Evolutionary conservation across 2,113 vertebrate genomes (phyloP), one percentile per base, ranked within the genome.

Genomic region (Cryptomyrus ogoouensis): DNA sequence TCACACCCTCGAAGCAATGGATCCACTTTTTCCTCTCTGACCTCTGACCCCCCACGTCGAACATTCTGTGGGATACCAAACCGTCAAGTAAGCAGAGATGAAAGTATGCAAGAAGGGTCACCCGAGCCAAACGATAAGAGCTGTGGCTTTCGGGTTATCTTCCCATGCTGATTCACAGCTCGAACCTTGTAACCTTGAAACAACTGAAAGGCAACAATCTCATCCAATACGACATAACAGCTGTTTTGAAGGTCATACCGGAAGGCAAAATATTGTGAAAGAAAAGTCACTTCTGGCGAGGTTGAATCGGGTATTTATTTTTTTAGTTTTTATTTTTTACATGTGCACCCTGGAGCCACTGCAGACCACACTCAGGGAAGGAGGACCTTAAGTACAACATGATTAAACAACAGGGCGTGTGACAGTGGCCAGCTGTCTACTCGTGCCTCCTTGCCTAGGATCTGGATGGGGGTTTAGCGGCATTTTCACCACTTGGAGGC

Each of bases 11-110:
- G 27, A 99, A 99, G 95, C 98, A 99, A 91, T 99, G 98, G 94
- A 99, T 99, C 98, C 98, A 99, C 92, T 99, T 99, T 95, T 99
- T 99, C 91, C 98, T 96, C 94, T 99, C 98, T 4, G 98, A 99
- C 92, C 98, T 96, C 94, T 99, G 98, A 77, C 98, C 98, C 5
- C 98, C 98, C 42, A 99, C 98, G 91, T 99, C 98, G 96, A 99
- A 99, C 98, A 99, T 99, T 91, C 98, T 99, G 93, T 19, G 92
- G 58, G 15, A 95, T 44, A 92, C 87, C 90, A 31, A 90, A 15
- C 66, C 15, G 19, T 19, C 49, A 70, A 70, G 1, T 24, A 84
- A 47, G 44, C 83, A 84, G 83, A 21, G 19, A 24, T 21, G 1
- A 10, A 74, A n/a, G 44, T 84, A 21, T 24, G 19, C 77, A 47